Base-by-base conservation (phyloP, 2,888 invertebrate genomes). In the Sinhomidia bicolor region DNA sequence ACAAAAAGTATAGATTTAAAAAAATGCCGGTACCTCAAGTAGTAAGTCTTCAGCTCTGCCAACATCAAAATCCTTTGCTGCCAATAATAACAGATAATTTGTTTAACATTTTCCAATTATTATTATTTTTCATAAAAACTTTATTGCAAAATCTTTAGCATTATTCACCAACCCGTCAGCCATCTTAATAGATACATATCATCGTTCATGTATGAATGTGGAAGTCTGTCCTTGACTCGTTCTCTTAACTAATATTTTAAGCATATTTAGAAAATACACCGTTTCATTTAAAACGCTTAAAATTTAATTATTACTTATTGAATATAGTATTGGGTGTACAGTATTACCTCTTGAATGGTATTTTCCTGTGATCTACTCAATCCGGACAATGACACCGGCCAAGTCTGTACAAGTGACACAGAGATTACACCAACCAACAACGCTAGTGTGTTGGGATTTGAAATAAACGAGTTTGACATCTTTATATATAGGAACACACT, bases 31-130 rank as follows among this genome's bases (percentile, higher is more conserved):
- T 47, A 76, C 74, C 74, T 76, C 74, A 26, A 20, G 44, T 26
- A 76, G 14, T 20, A 76, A 47, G 9, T 12, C 17, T 29, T 71
- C 65, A 10, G 85, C 85, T 54, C 54, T 36, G 32, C 36, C 36
- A 2, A 85, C 79, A 54, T 85, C 78, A 62, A 80, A 85, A 20
- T 85, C 41, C 23, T 85, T 85, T 0, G 79, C 85, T 85, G 47
- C 17, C 44, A 81, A 54, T 9, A 1, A 65, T 26, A 65, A 65
- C 3, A n/a, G n/a, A n/a, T n/a, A n/a, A n/a, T n/a, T n/a, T n/a
- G n/a, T n/a, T n/a, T n/a, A n/a, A n/a, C n/a, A n/a, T n/a, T n/a
- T n/a, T n/a, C n/a, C n/a, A n/a, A n/a, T n/a, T n/a, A n/a, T n/a
- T n/a, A n/a, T n/a, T n/a, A n/a, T n/a, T n/a, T n/a, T n/a, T n/a